phyloP scores from a whole-genome alignment of 2,113 vertebrate genomes.

The Strix uralensis region DNA sequence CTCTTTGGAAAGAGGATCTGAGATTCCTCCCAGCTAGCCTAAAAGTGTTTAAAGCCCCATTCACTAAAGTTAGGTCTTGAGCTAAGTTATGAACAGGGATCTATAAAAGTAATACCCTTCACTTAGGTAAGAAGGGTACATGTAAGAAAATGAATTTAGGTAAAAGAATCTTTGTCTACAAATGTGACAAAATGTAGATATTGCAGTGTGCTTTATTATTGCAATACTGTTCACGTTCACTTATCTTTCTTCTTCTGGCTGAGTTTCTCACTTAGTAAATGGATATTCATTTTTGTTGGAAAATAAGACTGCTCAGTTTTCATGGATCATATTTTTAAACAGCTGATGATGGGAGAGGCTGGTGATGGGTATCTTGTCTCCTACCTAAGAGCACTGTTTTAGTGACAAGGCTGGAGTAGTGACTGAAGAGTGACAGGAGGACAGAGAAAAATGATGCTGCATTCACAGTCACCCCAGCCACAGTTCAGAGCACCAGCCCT shows the following conservation, averaged over 20 bases:
- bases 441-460: not conserved
- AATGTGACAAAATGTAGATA: not conserved
- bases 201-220: not conserved
- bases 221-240: not conserved
- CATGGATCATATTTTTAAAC: not conserved
- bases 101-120: not conserved
- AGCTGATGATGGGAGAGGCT: not conserved
- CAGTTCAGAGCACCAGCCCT: not conserved
- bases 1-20: not conserved
- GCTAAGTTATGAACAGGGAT: not conserved
- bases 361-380: not conserved
- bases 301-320: not conserved
- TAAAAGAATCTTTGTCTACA: not conserved
- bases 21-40: not conserved
- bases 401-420: not conserved
- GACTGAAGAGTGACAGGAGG: not conserved
- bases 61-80: not conserved
- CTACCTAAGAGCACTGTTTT: not conserved
- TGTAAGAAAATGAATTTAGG: not conserved
- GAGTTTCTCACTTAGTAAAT: not conserved
- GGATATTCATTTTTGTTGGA: not conserved
- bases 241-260: not conserved
- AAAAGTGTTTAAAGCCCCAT: not conserved
- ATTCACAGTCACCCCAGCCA: not conserved
- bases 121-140: not conserved